Evolutionary conservation across 2,888 invertebrate genomes (phyloP).

Genomic region (Drosophila differens): DNA sequence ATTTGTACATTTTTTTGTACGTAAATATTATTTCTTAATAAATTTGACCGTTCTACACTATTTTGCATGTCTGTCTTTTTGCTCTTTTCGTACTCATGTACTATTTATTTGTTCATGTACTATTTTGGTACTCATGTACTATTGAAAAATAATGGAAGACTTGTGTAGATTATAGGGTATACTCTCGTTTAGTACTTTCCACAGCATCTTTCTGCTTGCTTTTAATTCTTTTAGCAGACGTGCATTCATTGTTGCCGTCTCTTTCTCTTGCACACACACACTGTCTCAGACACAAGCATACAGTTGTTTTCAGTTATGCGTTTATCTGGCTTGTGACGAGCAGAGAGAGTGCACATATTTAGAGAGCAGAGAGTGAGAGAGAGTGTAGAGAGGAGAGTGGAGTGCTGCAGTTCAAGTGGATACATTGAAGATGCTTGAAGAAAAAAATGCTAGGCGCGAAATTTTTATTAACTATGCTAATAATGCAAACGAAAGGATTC

Average conservation of each 20-base stretch:
- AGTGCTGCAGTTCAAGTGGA: constrained; percentile 6
- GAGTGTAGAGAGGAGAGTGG: not conserved
- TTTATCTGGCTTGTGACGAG: constrained; percentile 33
- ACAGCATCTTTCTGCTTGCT: constrained; percentile 8
- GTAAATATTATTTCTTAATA: not conserved
- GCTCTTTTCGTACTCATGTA: not conserved
- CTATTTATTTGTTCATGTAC: not conserved
- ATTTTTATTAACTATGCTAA: constrained; percentile 49
- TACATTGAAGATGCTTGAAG: not conserved
- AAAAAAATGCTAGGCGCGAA: constrained; percentile 39
- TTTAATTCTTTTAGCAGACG: constrained; percentile 24
- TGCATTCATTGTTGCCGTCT: constrained; percentile 12
- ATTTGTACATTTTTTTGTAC: not conserved
- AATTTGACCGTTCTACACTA: not conserved
- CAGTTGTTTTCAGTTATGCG: constrained; percentile 32
- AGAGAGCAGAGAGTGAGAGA: not conserved
- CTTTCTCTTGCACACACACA: not conserved
- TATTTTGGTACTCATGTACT: not conserved
- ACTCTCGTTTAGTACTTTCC: not conserved
- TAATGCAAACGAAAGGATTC: constrained; percentile 46
- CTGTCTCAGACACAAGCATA: not conserved
- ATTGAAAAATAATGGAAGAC: not conserved
- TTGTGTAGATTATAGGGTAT: not conserved
- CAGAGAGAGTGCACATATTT: constrained; percentile 8
- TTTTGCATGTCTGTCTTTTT: not conserved